phyloP scores from a whole-genome alignment of 2,888 invertebrate species.

The Dexiosoma caninum region DNA sequence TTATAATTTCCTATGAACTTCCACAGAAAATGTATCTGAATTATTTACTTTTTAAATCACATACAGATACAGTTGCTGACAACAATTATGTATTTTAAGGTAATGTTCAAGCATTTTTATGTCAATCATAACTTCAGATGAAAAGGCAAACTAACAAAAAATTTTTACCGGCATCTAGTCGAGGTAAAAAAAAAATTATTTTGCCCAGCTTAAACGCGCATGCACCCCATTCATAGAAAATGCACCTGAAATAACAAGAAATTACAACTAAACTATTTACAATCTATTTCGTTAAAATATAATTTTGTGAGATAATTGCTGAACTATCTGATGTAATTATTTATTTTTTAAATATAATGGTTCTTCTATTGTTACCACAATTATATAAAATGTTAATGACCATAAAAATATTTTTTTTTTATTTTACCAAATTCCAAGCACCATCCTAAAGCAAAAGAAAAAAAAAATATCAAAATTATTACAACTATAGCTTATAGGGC shows the following conservation, averaged over 20 bases:
- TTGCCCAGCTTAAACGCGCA: neutral
- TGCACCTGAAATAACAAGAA: conserved; percentile 4
- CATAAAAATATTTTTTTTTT: neutral
- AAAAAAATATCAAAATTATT: neutral
- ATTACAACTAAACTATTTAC: neutral
- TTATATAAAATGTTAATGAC: conserved; percentile 21
- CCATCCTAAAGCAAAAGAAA: neutral
- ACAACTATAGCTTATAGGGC: conserved; percentile 9
- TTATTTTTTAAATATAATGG: conserved; percentile 36
- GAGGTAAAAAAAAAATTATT: neutral
- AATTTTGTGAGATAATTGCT: conserved; percentile 21
- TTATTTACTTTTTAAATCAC: conserved; percentile 41
- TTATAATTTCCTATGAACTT: conserved; percentile 49
- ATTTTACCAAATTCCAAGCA: neutral
- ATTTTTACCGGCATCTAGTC: neutral
- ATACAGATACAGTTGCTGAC: conserved; percentile 34
- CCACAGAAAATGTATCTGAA: conserved; percentile 56
- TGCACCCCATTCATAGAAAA: neutral
- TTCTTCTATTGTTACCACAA: neutral
- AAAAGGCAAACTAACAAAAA: conserved; percentile 10
- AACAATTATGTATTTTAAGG: conserved; percentile 62
- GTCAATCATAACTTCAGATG: conserved; percentile 59
- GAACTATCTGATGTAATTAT: conserved; percentile 26
- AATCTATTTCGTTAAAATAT: neutral
- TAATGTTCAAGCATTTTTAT: conserved; percentile 62